Percentiles rank a stretch among this genome's conserved stretches.
Evolutionary conservation across 1,140 invertebrate genomes (phyloP).

Genomic region (Drosophila sp.): DNA sequence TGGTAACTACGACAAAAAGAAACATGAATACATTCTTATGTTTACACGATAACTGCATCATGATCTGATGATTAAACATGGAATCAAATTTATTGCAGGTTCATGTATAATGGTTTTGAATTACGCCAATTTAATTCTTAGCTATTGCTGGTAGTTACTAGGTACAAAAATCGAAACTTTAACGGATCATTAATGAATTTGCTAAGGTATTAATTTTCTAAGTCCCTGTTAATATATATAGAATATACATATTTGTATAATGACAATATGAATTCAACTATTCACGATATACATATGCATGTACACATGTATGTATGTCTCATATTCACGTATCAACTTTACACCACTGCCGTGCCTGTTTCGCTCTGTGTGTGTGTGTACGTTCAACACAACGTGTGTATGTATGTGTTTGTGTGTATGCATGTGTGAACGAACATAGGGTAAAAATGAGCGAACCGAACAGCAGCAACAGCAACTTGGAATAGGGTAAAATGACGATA

Average conservation of each 20-base stretch:
- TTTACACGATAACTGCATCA: neutral
- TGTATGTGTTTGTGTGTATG: neutral
- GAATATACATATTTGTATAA: neutral
- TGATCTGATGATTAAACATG: neutral
- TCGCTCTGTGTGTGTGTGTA: neutral
- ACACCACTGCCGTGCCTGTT: neutral
- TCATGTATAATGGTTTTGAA: too few relatives aligned
- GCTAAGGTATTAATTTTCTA: too few relatives aligned
- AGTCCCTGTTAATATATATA: too few relatives aligned
- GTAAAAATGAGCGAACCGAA: constrained; percentile 1
- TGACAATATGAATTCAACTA: neutral
- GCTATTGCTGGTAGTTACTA: too few relatives aligned
- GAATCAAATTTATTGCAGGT: too few relatives aligned
- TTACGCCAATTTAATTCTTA: too few relatives aligned
- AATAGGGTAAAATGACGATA: constrained; percentile 9
- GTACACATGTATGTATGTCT: neutral
- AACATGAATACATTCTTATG: neutral
- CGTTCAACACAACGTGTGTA: neutral
- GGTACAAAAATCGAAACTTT: too few relatives aligned
- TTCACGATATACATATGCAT: neutral
- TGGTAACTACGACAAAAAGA: neutral
- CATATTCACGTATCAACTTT: constrained; percentile 3
- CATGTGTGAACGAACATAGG: neutral
- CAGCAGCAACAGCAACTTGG: constrained; percentile 8
- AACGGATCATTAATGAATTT: too few relatives aligned